Evolutionary conservation across 2,888 invertebrate genomes (phyloP).

Genomic region (Synergus gifuensis): DNA sequence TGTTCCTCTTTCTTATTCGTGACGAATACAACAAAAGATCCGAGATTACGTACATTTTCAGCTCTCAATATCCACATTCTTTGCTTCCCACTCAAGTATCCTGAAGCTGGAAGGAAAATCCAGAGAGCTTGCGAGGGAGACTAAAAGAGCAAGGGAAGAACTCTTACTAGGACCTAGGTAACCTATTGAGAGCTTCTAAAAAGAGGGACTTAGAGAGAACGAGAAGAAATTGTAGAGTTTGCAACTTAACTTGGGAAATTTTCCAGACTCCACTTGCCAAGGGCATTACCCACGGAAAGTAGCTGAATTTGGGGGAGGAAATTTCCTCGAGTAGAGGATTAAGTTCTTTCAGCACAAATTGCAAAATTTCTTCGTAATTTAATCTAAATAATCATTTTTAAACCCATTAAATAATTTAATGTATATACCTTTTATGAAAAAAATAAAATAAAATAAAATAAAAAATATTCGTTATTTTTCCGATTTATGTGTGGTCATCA

Average conservation of each 20-base stretch:
- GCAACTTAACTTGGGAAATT: slow-evolving; percentile 66
- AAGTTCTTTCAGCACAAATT: slow-evolving; percentile 51
- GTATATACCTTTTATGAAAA: no score
- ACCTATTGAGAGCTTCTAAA: slow-evolving; percentile 69
- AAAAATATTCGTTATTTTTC: neutral
- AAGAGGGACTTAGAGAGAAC: slow-evolving; percentile 9
- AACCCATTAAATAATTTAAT: neutral
- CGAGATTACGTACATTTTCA: slow-evolving; percentile 11
- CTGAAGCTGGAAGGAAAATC: slow-evolving; percentile 27
- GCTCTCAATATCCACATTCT: slow-evolving; percentile 30
- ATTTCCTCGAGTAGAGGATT: slow-evolving; percentile 60
- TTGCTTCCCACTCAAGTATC: slow-evolving; percentile 28
- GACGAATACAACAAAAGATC: slow-evolving; percentile 1
- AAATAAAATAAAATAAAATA: neutral
- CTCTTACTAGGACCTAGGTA: slow-evolving; percentile 54
- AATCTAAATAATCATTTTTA: neutral
- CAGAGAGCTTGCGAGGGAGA: slow-evolving; percentile 35
- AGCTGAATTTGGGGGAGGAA: slow-evolving; percentile 55
- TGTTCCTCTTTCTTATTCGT: neutral
- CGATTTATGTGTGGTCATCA: slow-evolving; percentile 5
- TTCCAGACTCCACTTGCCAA: slow-evolving; percentile 61
- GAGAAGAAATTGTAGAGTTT: slow-evolving; percentile 61
- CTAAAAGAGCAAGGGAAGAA: slow-evolving; percentile 31
- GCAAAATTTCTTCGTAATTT: neutral
- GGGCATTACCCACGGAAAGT: slow-evolving; percentile 64